Evolutionary conservation across 2,797 vertebrate species (phyloP).

Genomic region (Philypnodon macrostomus): DNA sequence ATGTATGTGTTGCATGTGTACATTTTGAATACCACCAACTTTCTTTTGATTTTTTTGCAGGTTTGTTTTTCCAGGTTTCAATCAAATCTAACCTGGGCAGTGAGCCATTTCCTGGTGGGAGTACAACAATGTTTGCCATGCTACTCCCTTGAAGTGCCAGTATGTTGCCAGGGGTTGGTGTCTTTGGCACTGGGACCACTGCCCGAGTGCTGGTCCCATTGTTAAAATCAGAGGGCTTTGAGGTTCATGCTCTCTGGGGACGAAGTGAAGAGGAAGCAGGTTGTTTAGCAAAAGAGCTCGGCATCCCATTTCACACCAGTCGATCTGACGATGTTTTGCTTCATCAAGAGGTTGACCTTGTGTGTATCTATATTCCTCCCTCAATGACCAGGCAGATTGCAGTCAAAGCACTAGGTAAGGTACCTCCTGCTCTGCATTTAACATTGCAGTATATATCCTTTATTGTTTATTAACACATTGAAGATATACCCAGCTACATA

Average conservation of each 20-base stretch:
- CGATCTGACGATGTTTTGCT: conserved; percentile 91
- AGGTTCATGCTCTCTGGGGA: conserved; percentile 92
- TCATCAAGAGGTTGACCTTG: conserved; percentile 94
- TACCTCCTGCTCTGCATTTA: neutral
- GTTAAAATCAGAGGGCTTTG: conserved; percentile 92
- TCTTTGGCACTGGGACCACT: conserved; percentile 94
- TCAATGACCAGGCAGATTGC: conserved; percentile 94
- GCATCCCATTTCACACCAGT: conserved; percentile 92
- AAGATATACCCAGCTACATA: neutral
- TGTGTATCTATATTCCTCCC: conserved; percentile 95
- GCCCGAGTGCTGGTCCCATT: conserved; percentile 90
- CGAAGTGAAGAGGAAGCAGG: conserved; percentile 91
- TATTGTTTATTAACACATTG: neutral
- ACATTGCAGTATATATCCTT: too few species aligned
- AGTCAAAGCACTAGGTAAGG: conserved; percentile 93
- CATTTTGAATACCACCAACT: neutral
- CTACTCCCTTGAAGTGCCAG: conserved; percentile 46
- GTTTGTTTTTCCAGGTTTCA: conserved; percentile 12
- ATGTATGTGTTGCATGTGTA: neutral
- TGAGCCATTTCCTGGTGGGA: conserved; percentile 8
- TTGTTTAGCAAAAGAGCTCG: conserved; percentile 87
- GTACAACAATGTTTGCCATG: conserved; percentile 32
- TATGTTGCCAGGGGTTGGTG: conserved; percentile 94
- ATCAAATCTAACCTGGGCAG: conserved; percentile 5
- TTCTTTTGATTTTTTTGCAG: conserved; percentile 29